phyloP scores from a whole-genome alignment of 2,113 vertebrate genomes.

The Callipepla squamata region DNA sequence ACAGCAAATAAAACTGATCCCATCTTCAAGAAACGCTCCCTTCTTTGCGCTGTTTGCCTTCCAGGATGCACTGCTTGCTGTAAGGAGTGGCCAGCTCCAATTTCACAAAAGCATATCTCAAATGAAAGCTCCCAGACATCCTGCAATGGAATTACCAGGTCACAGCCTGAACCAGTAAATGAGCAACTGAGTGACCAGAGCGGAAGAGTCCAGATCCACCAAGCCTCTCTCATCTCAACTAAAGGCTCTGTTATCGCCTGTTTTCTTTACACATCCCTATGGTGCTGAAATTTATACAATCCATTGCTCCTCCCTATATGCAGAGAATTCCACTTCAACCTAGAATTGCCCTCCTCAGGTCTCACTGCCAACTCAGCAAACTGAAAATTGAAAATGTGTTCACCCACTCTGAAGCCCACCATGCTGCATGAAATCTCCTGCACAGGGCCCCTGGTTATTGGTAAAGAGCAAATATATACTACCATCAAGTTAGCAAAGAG shows the following conservation, averaged over 20 bases:
- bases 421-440: fast-evolving
- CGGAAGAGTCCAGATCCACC: no score
- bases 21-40: not conserved
- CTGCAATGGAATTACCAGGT: no score
- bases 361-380: not conserved
- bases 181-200: no score
- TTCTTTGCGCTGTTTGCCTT: not conserved
- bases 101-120: not conserved
- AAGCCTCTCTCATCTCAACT: no score
- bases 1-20: not conserved
- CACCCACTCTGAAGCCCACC: not conserved
- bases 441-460: no score
- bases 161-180: no score
- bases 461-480: not conserved
- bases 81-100: not conserved
- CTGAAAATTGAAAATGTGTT: not conserved
- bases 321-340: not conserved
- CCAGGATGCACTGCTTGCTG: not conserved
- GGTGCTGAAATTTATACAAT: not conserved
- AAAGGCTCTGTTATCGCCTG: no score
- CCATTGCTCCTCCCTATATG: not conserved
- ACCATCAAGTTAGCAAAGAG: not conserved
- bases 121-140: not conserved
- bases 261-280: not conserved
- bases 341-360: not conserved